A percentile compares a stretch with the other conserved stretches of the same genome.
phyloP scores from a whole-genome alignment of 1,140 invertebrate species.

The Drosophila azteca region DNA sequence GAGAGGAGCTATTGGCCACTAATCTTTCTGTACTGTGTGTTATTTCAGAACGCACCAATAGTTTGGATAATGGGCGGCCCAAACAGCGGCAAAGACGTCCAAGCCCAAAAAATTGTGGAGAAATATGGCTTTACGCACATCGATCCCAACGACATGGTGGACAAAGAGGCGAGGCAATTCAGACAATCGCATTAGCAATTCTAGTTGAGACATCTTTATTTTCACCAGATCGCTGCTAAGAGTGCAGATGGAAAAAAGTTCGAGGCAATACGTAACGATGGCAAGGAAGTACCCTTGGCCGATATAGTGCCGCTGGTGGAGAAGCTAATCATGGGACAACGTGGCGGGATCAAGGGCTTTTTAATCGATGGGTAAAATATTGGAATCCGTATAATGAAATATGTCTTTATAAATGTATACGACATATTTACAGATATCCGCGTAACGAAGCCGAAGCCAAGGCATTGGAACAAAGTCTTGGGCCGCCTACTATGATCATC shows the following conservation, averaged over 20 bases:
- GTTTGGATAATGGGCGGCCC: conserved; percentile 52
- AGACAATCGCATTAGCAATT: neutral
- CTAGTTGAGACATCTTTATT: neutral
- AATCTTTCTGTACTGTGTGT: neutral
- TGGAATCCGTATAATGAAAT: neutral
- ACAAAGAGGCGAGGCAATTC: conserved; percentile 23
- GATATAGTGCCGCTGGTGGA: conserved; percentile 35
- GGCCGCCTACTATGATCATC: conserved; percentile 40
- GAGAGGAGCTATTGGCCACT: too few species aligned
- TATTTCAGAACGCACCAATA: conserved; percentile 33
- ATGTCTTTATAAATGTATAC: neutral
- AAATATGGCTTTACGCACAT: conserved; percentile 43
- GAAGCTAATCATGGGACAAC: conserved; percentile 1
- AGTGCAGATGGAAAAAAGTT: neutral
- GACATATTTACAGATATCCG: conserved; percentile 33
- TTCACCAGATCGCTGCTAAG: conserved; percentile 10
- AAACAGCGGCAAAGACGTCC: conserved; percentile 48
- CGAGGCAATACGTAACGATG: neutral
- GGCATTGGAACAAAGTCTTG: conserved; percentile 20
- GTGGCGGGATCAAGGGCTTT: conserved; percentile 8
- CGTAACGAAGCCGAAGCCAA: conserved; percentile 23
- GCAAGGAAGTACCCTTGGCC: neutral
- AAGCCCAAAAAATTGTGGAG: conserved; percentile 24
- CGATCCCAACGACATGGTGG: conserved; percentile 25
- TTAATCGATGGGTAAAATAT: conserved; percentile 51